phyloP scores from a whole-genome alignment of 2,888 invertebrate genomes.

The Drepana falcataria region DNA sequence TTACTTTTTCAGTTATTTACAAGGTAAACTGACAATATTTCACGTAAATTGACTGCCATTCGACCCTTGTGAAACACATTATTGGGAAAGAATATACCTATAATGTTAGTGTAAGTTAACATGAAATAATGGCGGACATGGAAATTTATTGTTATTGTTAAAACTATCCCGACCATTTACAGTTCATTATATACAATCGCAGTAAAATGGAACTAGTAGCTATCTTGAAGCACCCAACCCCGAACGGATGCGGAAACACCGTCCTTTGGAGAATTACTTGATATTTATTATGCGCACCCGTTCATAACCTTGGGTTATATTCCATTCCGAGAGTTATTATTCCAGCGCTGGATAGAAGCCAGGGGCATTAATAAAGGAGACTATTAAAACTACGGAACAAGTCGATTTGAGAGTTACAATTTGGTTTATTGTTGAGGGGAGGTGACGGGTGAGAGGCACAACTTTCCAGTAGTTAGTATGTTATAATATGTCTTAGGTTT shows the following conservation, averaged over 20 bases:
- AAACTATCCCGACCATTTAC: not conserved
- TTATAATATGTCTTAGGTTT: conserved; percentile 8
- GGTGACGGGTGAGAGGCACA: not conserved
- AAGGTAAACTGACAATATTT: too few species aligned
- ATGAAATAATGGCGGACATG: too few species aligned
- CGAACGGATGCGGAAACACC: not conserved
- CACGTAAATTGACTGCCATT: too few species aligned
- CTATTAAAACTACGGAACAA: conserved; percentile 32
- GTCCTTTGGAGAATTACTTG: conserved; percentile 1
- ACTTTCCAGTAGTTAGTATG: too few species aligned
- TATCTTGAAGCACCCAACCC: not conserved
- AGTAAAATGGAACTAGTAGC: not conserved
- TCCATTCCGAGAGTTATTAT: conserved; percentile 17
- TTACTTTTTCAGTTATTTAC: too few species aligned
- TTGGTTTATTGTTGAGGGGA: not conserved
- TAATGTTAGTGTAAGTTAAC: too few species aligned
- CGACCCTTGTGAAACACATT: too few species aligned
- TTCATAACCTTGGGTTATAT: conserved; percentile 2
- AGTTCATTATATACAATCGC: not conserved
- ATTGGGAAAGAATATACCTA: too few species aligned
- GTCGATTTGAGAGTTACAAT: conserved; percentile 14
- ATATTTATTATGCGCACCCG: conserved; percentile 1
- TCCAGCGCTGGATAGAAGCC: conserved; percentile 15
- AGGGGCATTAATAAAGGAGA: conserved; percentile 32
- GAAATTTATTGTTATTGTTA: too few species aligned